Conservation (phyloP, 2,888 invertebrate genomes). For the Hemicrepidius hirtus region DNA sequence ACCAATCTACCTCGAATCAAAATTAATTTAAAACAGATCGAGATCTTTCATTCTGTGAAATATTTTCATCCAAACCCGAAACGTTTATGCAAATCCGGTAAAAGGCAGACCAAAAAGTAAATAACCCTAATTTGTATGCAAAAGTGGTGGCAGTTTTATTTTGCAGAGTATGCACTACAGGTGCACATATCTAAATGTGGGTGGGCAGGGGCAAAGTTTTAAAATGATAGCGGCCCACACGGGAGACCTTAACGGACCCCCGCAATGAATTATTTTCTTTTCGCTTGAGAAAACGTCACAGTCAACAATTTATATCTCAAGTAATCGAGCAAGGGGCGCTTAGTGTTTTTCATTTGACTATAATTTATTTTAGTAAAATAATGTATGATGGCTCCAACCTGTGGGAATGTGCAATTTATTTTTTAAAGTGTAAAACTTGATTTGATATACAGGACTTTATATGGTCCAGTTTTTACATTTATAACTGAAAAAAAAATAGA, state of each 20-base stretch:
- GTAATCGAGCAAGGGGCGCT: slow-evolving; percentile 2
- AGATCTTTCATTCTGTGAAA: neutral
- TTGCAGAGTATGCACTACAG: slow-evolving; percentile 10
- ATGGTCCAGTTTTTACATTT: too few relatives aligned
- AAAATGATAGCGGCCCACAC: slow-evolving; percentile 23
- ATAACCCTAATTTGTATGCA: slow-evolving; percentile 9
- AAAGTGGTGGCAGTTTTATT: slow-evolving; percentile 13
- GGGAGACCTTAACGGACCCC: slow-evolving; percentile 33
- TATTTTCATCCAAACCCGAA: neutral
- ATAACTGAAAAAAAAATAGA: too few relatives aligned
- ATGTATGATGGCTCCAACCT: neutral
- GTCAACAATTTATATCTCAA: slow-evolving; percentile 17
- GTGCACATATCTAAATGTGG: slow-evolving; percentile 29
- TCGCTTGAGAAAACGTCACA: slow-evolving; percentile 22
- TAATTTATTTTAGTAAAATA: neutral
- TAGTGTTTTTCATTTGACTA: neutral
- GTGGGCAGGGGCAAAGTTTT: slow-evolving; percentile 38
- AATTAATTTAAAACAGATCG: too few relatives aligned
- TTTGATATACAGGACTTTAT: too few relatives aligned
- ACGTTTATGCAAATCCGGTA: slow-evolving; percentile 1
- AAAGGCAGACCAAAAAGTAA: neutral
- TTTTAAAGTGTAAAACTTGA: too few relatives aligned
- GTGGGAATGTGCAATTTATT: neutral
- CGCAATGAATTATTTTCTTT: slow-evolving; percentile 33
- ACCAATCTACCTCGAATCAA: too few relatives aligned